Conservation (phyloP, 2,797 vertebrate species). For the Thaleichthys pacificus region DNA sequence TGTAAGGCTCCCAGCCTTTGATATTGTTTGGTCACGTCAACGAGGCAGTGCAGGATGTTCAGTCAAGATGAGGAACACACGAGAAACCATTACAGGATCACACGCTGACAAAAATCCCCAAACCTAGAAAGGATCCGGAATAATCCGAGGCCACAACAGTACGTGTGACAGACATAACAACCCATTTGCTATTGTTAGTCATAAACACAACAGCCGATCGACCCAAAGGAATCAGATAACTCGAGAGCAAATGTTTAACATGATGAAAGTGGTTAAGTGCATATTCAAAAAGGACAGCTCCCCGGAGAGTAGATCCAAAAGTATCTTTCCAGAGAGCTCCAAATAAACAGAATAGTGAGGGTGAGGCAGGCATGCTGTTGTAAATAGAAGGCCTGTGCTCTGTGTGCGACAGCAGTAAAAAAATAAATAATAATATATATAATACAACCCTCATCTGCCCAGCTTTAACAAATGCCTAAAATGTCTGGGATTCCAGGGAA, state of each 20-base stretch:
- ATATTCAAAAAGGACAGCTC: neutral
- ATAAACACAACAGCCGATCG: neutral
- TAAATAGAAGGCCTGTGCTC: constrained; percentile 36
- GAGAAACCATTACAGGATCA: neutral
- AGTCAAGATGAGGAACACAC: too few relatives aligned
- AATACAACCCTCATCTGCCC: constrained; percentile 55
- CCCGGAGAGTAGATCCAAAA: constrained; percentile 20
- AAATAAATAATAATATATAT: too few relatives aligned
- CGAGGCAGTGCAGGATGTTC: too few relatives aligned
- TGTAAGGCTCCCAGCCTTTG: neutral
- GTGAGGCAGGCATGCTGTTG: constrained; percentile 23
- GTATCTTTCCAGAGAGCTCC: constrained; percentile 15
- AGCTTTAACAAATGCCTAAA: constrained; percentile 70
- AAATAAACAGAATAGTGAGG: constrained; percentile 33
- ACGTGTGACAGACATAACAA: neutral
- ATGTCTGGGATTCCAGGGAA: constrained; percentile 78
- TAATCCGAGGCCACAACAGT: neutral
- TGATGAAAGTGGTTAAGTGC: neutral
- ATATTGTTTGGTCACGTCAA: neutral
- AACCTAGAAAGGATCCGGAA: neutral
- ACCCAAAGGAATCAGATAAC: neutral
- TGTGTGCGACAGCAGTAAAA: constrained; percentile 8
- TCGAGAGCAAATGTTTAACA: neutral
- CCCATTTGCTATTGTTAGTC: neutral
- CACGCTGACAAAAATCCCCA: neutral